Percentiles rank a stretch among this genome's conserved stretches.
phyloP scores from a whole-genome alignment of 2,113 vertebrate genomes.

The Labrus mixtus region DNA sequence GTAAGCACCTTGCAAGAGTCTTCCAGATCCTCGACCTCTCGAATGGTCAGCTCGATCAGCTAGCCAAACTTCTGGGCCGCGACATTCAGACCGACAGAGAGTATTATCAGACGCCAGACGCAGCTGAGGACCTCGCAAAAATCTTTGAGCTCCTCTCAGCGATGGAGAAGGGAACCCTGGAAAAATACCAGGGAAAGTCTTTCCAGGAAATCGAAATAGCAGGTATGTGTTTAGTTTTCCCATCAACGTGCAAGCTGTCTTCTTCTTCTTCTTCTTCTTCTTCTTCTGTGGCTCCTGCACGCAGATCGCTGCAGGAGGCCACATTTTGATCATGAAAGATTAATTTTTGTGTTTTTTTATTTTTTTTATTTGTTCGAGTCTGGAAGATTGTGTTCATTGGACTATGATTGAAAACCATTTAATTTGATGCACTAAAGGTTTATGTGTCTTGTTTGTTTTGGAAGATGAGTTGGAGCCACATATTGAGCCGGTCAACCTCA shows the following conservation, averaged over 20 bases:
- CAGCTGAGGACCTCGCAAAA: slow-evolving; percentile 58
- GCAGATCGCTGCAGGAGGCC: too few relatives aligned
- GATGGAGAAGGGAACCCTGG: slow-evolving; percentile 43
- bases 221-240: slow-evolving; percentile 43
- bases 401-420: not conserved
- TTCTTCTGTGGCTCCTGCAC: too few relatives aligned
- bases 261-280: too few relatives aligned
- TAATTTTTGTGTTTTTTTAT: not conserved
- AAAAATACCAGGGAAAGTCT: slow-evolving; percentile 62
- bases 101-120: slow-evolving; percentile 62
- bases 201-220: slow-evolving; percentile 68
- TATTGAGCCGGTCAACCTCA: not conserved
- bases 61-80: slow-evolving; percentile 54
- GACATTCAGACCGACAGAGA: slow-evolving; percentile 49
- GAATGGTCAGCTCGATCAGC: slow-evolving; percentile 35
- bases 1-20: slow-evolving; percentile 40
- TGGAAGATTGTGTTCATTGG: not conserved
- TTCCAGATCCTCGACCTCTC: slow-evolving; percentile 65
- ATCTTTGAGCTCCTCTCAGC: slow-evolving; percentile 60
- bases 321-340: too few relatives aligned
- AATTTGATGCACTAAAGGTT: not conserved
- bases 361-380: too few relatives aligned
- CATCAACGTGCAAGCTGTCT: not conserved
- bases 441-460: not conserved
- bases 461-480: slow-evolving; percentile 36